Evolutionary conservation across 2,113 vertebrate species (phyloP).

Genomic region (human (Homo sapiens)): GRCh38 chr5:139597001-139597500

Average conservation of each 20-base stretch:
- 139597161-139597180: background rate
- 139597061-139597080: background rate
- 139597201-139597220: background rate
- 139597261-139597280: background rate
- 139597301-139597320: background rate
- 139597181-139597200: background rate
- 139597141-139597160: background rate
- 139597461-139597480: constrained; percentile 1
- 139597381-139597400: constrained; percentile 18
- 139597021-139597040: no score
- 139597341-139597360: constrained; percentile 1
- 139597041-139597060: no score
- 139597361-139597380: background rate
- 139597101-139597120: background rate
- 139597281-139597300: background rate
- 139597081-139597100: background rate
- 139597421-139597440: background rate
- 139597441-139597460: constrained; percentile 1
- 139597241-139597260: background rate
- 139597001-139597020: no score
- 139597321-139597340: background rate
- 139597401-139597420: constrained; percentile 47
- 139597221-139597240: background rate
- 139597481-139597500: constrained; percentile 22
- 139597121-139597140: constrained; percentile 26